phyloP scores from a whole-genome alignment of 1,140 invertebrate genomes.

The Ceratina australensis region DNA sequence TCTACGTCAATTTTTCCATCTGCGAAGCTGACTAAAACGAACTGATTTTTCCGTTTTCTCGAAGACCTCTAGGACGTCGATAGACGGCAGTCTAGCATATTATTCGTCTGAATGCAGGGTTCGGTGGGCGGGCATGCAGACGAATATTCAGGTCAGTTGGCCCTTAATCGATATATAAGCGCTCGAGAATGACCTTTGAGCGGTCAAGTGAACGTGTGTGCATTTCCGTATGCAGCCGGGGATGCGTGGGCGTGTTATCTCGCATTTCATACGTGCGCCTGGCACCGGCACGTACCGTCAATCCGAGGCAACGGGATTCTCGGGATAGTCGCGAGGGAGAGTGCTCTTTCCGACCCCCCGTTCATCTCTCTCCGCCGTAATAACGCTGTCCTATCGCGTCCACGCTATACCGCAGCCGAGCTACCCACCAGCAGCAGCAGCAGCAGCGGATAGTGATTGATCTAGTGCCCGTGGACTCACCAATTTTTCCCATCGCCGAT shows the following conservation, averaged over 20 bases:
- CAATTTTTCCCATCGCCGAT: conserved; percentile 4
- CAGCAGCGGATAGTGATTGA: conserved; percentile 8
- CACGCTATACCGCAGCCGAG: background rate
- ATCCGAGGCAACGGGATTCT: conserved; percentile 54
- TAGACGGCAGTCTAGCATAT: background rate
- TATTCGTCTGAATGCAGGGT: background rate
- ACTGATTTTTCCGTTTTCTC: background rate
- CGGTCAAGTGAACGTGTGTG: conserved; percentile 20
- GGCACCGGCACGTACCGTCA: conserved; percentile 58
- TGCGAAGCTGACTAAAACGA: too few relatives aligned
- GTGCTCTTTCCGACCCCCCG: conserved; percentile 26
- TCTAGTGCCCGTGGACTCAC: conserved; percentile 14
- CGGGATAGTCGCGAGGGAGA: conserved; percentile 30
- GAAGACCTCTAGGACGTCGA: background rate
- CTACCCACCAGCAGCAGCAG: too few relatives aligned
- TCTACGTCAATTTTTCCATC: background rate
- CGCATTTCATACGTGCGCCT: conserved; percentile 57
- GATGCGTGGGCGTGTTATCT: conserved; percentile 57
- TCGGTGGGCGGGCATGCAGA: background rate
- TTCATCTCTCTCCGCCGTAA: conserved; percentile 39
- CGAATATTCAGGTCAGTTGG: conserved; percentile 49
- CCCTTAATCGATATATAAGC: conserved; percentile 53
- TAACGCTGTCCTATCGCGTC: conserved; percentile 34
- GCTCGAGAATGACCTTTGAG: conserved; percentile 39
- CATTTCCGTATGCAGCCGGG: conserved; percentile 45